Evolutionary conservation across 2,797 vertebrate species (phyloP).

Genomic region (Eulemur albifrons): DNA sequence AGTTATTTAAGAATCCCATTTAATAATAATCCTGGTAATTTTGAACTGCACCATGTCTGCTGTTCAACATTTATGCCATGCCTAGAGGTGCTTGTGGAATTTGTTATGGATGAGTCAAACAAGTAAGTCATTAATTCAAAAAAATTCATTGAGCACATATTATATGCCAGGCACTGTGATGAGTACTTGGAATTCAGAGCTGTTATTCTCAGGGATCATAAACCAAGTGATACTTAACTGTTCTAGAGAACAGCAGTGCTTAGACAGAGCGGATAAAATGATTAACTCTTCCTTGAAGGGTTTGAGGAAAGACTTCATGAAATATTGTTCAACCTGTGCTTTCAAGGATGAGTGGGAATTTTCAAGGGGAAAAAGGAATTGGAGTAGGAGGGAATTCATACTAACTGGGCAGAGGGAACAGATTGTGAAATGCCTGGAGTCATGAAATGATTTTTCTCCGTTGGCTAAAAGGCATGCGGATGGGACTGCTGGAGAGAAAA

Average conservation of each 20-base stretch:
- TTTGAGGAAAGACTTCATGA: neutral
- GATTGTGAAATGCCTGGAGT: neutral
- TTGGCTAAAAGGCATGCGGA: neutral
- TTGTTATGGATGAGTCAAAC: conserved; percentile 21
- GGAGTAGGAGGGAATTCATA: neutral
- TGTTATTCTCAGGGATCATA: neutral
- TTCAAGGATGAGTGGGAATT: neutral
- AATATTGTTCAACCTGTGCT: neutral
- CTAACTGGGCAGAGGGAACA: neutral
- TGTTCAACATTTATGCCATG: neutral
- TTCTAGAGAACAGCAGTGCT: neutral
- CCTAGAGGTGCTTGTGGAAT: neutral
- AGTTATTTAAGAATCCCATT: conserved; percentile 28
- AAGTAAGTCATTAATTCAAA: conserved; percentile 39
- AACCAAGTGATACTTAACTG: neutral
- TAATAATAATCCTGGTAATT: conserved; percentile 20
- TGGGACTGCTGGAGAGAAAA: neutral
- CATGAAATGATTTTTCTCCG: neutral
- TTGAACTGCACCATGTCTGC: neutral
- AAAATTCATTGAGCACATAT: neutral
- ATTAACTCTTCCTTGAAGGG: neutral
- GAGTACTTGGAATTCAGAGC: neutral
- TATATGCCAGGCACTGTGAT: neutral
- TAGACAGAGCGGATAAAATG: neutral
- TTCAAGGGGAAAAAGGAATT: neutral